These are phyloP conservation scores for Cacajao melanocephalus DNA, from an alignment of 2,797 vertebrate species.

Conservation along the genomic window DNA sequence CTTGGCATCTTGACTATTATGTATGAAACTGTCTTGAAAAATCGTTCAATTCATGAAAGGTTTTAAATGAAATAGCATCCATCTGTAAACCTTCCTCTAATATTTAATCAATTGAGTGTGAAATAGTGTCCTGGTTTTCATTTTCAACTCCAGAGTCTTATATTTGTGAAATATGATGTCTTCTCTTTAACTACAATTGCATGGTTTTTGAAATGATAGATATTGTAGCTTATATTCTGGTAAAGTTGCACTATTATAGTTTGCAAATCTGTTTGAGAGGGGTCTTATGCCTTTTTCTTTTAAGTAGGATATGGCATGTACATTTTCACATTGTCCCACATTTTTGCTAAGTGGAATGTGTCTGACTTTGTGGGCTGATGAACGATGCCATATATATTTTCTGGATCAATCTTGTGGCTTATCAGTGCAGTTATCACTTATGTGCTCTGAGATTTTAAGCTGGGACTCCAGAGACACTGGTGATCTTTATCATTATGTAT, in stretches of 20 bases:
- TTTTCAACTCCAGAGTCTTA: neutral
- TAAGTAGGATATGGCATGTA: neutral
- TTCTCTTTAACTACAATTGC: neutral
- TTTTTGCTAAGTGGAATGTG: constrained; percentile 21
- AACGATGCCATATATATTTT: constrained; percentile 34
- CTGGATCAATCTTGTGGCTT: neutral
- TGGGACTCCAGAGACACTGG: neutral
- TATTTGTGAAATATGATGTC: neutral
- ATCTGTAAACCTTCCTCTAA: constrained; percentile 17
- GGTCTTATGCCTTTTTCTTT: neutral
- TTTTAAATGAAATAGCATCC: neutral
- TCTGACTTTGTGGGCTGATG: neutral
- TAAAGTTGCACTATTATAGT: constrained; percentile 4
- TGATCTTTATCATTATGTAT: neutral
- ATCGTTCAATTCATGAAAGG: constrained; percentile 19
- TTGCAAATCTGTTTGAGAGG: constrained; percentile 10
- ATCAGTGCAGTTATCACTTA: neutral
- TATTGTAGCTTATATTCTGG: constrained; percentile 19
- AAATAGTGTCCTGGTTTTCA: constrained; percentile 59
- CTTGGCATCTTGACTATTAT: constrained; percentile 47
- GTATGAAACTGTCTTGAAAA: constrained; percentile 7
- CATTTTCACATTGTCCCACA: neutral
- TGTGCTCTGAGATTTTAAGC: neutral
- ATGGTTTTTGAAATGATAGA: constrained; percentile 19
- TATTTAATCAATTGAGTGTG: neutral